Evolutionary conservation across 2,797 vertebrate species (phyloP), one percentile per base, ranked within the genome.

Genomic region (Menidia menidia): DNA sequence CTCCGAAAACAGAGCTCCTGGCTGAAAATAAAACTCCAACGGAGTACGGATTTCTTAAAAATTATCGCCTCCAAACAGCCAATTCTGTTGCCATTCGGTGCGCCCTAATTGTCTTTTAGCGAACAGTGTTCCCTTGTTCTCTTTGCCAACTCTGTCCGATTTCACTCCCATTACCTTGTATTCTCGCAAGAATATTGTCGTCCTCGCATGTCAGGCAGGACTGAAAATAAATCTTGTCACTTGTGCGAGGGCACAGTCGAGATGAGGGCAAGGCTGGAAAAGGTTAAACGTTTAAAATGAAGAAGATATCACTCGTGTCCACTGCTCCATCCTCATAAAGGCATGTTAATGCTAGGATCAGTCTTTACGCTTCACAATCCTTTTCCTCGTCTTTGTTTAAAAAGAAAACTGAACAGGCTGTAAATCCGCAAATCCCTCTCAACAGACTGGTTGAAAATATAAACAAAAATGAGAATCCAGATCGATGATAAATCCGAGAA

Each of bases 81-180:
- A 75, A 83, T 83, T 85, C 58, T 82, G 73, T n/a, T 60, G 78
- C 84, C 60, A 81, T 32, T 86, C 83, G 50, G 66, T 84, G 87
- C 84, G 81, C 77, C 72, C 82, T 73, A 64, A 88, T 86, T 88
- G 89, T 91, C 84, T 86, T 81, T 81, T 69, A 51, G 61, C 77
- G 86, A 91, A 91, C 89, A 91, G 73, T 88, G 90, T 88, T 87
- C 86, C 88, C 87, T 88, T 90, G 87, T 89, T 90, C 70, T 85
- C 75, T 63, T 78, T 48, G 77, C 73, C 41, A 83, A 77, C 82
- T 83, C 73, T 80, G 75, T 54, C 72, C 66, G 80, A 75, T 77
- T 82, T 86, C 82, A 88, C 86, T 92, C 88, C 91, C 90, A 92
- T 93, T 90, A 86, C 92, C 88, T 75, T 77, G 72, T 77, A 82